Conservation (phyloP, 1,140 invertebrate species). For the Oncopodura yosiiana region DNA sequence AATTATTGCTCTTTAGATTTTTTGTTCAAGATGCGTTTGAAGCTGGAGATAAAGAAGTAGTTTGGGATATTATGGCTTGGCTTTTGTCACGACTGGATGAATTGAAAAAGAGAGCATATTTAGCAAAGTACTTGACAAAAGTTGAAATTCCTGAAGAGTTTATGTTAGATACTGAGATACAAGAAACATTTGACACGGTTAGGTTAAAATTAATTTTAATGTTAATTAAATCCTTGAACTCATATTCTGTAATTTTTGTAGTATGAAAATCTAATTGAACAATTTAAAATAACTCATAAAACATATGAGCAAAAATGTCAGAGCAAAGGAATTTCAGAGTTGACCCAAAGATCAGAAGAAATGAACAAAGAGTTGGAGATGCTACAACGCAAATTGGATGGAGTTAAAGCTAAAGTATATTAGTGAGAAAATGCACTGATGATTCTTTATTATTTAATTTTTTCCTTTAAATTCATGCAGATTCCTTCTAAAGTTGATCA, state of each 20-base stretch:
- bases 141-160: constrained; percentile 69
- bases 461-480: not conserved
- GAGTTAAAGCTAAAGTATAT: not conserved
- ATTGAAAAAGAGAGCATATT: constrained; percentile 67
- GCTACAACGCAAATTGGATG: constrained; percentile 1
- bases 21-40: constrained; percentile 58
- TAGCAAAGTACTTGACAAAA: constrained; percentile 61
- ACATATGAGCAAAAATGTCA: constrained; percentile 54
- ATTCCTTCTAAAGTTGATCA: too few relatives aligned
- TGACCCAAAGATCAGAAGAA: not conserved
- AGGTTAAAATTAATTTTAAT: not conserved
- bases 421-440: not conserved
- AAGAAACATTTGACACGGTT: constrained; percentile 55
- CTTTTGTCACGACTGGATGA: constrained; percentile 58
- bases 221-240: not conserved
- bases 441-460: not conserved
- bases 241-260: constrained; percentile 36
- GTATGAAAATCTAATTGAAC: constrained; percentile 64
- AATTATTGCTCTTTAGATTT: constrained; percentile 33
- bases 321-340: constrained; percentile 34
- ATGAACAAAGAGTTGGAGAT: constrained; percentile 8
- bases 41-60: constrained; percentile 58
- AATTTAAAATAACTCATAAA: constrained; percentile 70
- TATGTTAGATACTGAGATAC: constrained; percentile 59
- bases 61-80: constrained; percentile 69